Evolutionary conservation across 53 echinoderm and acorn worm species (phyloP).

Genomic region (Zoroaster sp.): DNA sequence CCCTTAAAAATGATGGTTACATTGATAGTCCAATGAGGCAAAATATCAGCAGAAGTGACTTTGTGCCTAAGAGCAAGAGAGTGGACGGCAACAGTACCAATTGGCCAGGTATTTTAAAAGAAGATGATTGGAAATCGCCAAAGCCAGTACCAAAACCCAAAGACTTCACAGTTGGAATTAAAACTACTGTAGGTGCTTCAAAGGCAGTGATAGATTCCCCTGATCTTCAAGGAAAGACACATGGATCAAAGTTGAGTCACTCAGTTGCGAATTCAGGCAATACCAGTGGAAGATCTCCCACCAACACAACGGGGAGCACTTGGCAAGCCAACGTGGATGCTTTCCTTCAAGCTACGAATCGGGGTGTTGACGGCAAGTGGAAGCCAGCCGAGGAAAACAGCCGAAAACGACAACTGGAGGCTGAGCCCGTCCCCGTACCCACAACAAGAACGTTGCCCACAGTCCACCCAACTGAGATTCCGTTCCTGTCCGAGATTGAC

Average conservation of each 20-base stretch:
- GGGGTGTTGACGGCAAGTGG: not conserved
- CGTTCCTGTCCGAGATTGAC: conserved; percentile 33
- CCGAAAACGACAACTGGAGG: not conserved
- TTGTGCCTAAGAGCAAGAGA: not conserved
- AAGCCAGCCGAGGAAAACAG: not conserved
- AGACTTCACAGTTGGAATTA: not conserved
- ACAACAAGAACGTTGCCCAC: not conserved
- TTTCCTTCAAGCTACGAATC: conserved; percentile 19
- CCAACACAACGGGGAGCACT: not conserved
- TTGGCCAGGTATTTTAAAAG: conserved; percentile 3
- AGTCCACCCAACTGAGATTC: not conserved
- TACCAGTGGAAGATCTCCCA: not conserved
- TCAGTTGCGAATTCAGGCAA: not conserved
- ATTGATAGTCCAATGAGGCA: conserved; percentile 5
- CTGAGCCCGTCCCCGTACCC: not conserved
- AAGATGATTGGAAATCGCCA: not conserved
- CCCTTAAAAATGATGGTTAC: conserved; percentile 30
- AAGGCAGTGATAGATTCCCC: not conserved
- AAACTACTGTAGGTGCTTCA: not conserved
- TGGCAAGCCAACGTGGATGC: conserved; percentile 48
- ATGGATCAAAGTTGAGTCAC: not conserved
- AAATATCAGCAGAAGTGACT: not conserved
- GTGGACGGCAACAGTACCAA: conserved; percentile 4
- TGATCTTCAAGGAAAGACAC: not conserved
- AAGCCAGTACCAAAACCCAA: not conserved